Base-by-base conservation (phyloP, 2,113 vertebrate genomes). In the Cyprinodon brontotheroides region DNA sequence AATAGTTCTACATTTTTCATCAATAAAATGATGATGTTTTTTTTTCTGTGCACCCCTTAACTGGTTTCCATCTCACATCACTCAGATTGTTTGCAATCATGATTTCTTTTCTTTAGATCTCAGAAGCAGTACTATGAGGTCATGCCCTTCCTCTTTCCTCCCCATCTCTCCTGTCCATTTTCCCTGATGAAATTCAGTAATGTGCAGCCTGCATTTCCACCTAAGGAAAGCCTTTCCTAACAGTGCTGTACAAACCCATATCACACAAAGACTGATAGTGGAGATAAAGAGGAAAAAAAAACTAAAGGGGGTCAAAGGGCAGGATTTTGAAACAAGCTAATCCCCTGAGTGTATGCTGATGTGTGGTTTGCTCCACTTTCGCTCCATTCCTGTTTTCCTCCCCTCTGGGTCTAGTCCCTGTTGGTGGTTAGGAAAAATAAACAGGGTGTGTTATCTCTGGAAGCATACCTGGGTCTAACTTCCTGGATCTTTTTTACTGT, bases 371-470 rank as follows among this genome's bases (percentile, higher is more conserved):
- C 84, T 87, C 73, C 11, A 43, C 41, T 75, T 79, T 83, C 78
- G 65, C 74, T 70, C 80, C 41, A 70, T 69, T 72, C 11, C 75
- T 65, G 50, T 41, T 50, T 61, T 29, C 60, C 68, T 78, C 68
- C 57, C 66, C 57, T 83, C 73, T 82, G 75, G 85, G 81, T 86
- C 89, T 65, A 76, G 72, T 77, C 75, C 72, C 80, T 64, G 84
- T 86, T 82, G 76, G 74, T 4, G 3, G 77, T 77, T 64, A 75
- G 79, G 85, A 87, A 91, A 89, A 89, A 82, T 84, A 89, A 87
- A 92, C 74, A 87, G 63, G 69, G 77, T 38, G 69, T 77, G 88
- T 90, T 91, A 91, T 92, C 89, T 3, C 80, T 68, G 83, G 68
- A 66, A 71, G 75, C 87, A 87, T 75, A 65, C 74, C 83, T 72